Evolutionary conservation across 2,113 vertebrate species (phyloP).

Genomic region (Phyllostomus hastatus): DNA sequence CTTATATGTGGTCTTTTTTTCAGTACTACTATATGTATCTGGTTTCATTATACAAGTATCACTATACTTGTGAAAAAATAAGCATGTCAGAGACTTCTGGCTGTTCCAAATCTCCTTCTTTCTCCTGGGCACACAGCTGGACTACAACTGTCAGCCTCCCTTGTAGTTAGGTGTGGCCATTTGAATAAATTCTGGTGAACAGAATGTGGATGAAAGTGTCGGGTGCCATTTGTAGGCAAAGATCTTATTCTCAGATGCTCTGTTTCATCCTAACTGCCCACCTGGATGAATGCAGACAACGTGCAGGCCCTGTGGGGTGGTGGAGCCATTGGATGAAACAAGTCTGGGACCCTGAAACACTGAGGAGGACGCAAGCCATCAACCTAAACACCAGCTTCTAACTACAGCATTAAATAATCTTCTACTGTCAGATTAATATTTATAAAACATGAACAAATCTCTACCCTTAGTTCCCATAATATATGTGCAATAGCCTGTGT

Average conservation of each 20-base stretch:
- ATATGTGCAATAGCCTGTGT: neutral
- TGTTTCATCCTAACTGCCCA: neutral
- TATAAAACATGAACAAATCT: neutral
- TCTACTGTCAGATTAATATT: neutral
- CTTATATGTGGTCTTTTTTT: neutral
- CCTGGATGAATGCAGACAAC: neutral
- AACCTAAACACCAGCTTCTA: neutral
- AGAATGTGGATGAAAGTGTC: neutral
- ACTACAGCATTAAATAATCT: neutral
- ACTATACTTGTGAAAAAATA: neutral
- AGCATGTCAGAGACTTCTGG: neutral
- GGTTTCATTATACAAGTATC: neutral
- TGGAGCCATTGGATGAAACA: neutral
- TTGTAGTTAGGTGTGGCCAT: neutral
- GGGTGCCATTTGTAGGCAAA: neutral
- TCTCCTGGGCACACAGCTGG: neutral
- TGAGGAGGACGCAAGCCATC: neutral
- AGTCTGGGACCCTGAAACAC: neutral
- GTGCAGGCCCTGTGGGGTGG: neutral
- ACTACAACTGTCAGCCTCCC: neutral
- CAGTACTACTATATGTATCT: neutral
- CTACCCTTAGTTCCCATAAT: neutral
- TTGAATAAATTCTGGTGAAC: neutral
- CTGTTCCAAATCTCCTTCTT: neutral
- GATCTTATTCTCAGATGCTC: neutral